A percentile compares a stretch with the other conserved stretches of the same genome.
Conservation (phyloP, 2,888 invertebrate species). For the Arctia plantaginis region DNA sequence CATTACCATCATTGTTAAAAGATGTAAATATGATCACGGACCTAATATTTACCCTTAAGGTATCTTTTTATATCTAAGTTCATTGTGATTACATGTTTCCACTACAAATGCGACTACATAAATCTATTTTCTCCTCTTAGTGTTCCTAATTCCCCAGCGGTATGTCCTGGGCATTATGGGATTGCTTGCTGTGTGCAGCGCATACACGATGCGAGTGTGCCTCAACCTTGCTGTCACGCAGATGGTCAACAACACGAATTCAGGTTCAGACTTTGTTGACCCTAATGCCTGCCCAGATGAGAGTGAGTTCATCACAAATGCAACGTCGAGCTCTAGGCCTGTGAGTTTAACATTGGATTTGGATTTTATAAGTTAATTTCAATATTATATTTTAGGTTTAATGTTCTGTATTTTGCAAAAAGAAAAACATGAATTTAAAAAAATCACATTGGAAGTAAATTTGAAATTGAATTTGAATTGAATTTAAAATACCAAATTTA, state of each 20-base stretch:
- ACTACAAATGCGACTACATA: conserved; percentile 49
- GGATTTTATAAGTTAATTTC: too few relatives aligned
- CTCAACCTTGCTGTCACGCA: conserved; percentile 90
- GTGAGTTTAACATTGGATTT: conserved; percentile 4
- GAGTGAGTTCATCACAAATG: conserved; percentile 68
- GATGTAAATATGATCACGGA: neutral
- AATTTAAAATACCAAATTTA: too few relatives aligned
- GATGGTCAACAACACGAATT: conserved; percentile 84
- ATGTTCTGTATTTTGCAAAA: too few relatives aligned
- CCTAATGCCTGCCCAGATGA: conserved; percentile 79
- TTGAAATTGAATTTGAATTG: too few relatives aligned
- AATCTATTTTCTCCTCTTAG: conserved; percentile 75
- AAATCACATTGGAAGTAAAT: too few relatives aligned
- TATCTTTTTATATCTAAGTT: neutral
- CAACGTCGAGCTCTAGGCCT: conserved; percentile 51
- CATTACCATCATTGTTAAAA: neutral
- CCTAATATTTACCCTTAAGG: neutral
- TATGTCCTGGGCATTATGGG: conserved; percentile 91
- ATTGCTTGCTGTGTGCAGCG: conserved; percentile 90
- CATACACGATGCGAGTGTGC: conserved; percentile 91
- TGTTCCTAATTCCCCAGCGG: conserved; percentile 89
- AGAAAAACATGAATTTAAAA: too few relatives aligned
- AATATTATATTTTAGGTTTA: too few relatives aligned
- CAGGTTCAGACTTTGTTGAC: conserved; percentile 63
- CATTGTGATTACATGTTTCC: neutral